Conservation (phyloP, 2,888 invertebrate species). For the Arge pagana region DNA sequence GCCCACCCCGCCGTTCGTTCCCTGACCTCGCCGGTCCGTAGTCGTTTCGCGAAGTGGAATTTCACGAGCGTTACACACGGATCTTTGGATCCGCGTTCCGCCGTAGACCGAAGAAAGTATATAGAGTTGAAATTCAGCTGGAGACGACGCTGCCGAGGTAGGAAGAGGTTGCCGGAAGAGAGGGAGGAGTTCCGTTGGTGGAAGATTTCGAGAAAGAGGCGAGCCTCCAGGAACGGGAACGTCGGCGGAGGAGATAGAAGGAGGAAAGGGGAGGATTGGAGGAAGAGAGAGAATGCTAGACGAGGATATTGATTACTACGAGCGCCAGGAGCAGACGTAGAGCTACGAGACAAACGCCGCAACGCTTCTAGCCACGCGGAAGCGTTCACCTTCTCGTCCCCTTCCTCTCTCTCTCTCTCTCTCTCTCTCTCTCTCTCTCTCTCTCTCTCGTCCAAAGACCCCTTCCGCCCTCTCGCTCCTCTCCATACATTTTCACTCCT, state of each 20-base stretch:
- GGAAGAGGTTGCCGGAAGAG: too few species aligned
- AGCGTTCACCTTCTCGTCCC: too few species aligned
- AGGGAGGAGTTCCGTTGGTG: too few species aligned
- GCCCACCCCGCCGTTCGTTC: slow-evolving; percentile 15
- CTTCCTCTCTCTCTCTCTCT: slow-evolving; percentile 8
- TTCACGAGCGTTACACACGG: slow-evolving; percentile 27
- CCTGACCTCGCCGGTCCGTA: slow-evolving; percentile 3
- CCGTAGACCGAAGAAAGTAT: too few species aligned
- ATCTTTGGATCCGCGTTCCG: too few species aligned
- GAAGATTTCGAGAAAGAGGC: too few species aligned
- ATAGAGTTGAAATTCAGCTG: too few species aligned
- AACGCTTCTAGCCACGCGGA: background rate
- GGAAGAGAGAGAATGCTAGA: slow-evolving; percentile 6
- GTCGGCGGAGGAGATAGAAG: background rate
- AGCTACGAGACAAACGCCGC: background rate
- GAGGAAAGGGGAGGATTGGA: background rate
- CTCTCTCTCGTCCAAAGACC: background rate
- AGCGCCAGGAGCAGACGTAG: background rate
- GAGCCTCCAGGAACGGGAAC: too few species aligned
- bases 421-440: slow-evolving; percentile 10
- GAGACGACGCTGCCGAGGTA: too few species aligned
- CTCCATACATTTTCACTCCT: background rate
- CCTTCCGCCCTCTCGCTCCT: background rate
- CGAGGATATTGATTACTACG: slow-evolving; percentile 1
- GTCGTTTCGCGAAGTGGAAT: slow-evolving; percentile 29